Evolutionary conservation across 2,888 invertebrate species (phyloP), one percentile per base, ranked within the genome.

Genomic region (Hypolimnas misippus): DNA sequence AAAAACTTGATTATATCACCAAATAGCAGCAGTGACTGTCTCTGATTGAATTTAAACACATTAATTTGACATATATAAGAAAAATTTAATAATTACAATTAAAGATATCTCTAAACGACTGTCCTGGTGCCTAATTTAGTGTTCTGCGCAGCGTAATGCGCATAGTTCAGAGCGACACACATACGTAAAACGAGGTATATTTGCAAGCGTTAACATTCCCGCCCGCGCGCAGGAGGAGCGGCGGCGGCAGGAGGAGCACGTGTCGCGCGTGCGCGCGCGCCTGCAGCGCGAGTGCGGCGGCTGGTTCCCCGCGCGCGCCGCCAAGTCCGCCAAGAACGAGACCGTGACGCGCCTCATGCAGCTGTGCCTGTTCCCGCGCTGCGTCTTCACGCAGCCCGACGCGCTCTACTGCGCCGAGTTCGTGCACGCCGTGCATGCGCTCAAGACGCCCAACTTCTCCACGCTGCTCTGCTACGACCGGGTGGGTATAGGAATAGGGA

Each of bases 351-450:
- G 98, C 75, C 98, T 99, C 84, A 93, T 99, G 78, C 99, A 99
- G 89, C 93, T 98, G 63, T 99, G 99, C 86, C 93, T 99, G 70
- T 98, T 99, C 87, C 99, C 99, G 21, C 95, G 99, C 75, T 98
- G 98, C 88, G 97, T 98, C 66, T 99, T 98, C 91, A 98, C 99
- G 17, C 97, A 98, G 54, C 94, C 96, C 55, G 99, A 99, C 92
- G 98, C 99, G 33, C 94, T 99, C 61, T 99, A 97, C 90, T 98
- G 98, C 89, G 98, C 99, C 0, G 97, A 98, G 93, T 99, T 99
- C 87, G 97, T 99, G 64, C 97, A 98, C 81, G 96, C 97, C 6
- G 96, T 99, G 73, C 99, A 99, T 89, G 96, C 96, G 76, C 93
- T 99, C 73, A 97, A 97, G 87, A 98, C 98, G 52, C 97, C 98